Conservation (phyloP, 2,888 invertebrate genomes). For the Poecilobothrus nobilitatus region DNA sequence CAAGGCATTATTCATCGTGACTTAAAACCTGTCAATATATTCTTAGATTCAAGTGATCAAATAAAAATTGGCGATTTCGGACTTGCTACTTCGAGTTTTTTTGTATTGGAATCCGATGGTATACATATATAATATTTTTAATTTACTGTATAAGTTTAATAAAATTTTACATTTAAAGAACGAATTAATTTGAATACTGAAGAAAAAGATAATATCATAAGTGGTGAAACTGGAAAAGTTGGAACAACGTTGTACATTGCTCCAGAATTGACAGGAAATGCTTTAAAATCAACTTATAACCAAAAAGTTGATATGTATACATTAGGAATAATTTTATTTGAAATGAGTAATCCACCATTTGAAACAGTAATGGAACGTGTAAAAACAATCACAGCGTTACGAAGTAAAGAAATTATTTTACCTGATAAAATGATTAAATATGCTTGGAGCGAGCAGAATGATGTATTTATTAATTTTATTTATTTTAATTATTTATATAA, state of each 20-base stretch:
- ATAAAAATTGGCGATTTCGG: constrained; percentile 98
- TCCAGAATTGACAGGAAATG: constrained; percentile 72
- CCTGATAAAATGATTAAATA: constrained; percentile 56
- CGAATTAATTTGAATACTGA: constrained; percentile 23
- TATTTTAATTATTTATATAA: neutral
- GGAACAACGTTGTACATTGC: constrained; percentile 94
- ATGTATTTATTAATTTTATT: neutral
- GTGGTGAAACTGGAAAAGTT: constrained; percentile 61
- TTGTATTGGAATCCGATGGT: constrained; percentile 39
- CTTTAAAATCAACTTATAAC: constrained; percentile 67
- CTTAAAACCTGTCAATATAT: constrained; percentile 85
- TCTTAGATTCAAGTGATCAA: constrained; percentile 87
- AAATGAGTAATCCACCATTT: constrained; percentile 88
- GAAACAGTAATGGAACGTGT: constrained; percentile 85
- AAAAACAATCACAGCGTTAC: constrained; percentile 62
- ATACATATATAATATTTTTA: constrained; percentile 8
- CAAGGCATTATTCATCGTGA: constrained; percentile 84
- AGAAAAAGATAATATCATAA: constrained; percentile 28
- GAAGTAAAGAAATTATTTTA: constrained; percentile 59
- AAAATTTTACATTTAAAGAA: constrained; percentile 10
- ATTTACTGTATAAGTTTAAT: neutral
- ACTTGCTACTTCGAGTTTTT: constrained; percentile 74
- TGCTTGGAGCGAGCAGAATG: constrained; percentile 35
- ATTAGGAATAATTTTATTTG: constrained; percentile 85
- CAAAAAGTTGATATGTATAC: constrained; percentile 86